Evolutionary conservation across 2,113 vertebrate species (phyloP), one percentile per base, ranked within the genome.

Genomic region (Saccopteryx bilineata): DNA sequence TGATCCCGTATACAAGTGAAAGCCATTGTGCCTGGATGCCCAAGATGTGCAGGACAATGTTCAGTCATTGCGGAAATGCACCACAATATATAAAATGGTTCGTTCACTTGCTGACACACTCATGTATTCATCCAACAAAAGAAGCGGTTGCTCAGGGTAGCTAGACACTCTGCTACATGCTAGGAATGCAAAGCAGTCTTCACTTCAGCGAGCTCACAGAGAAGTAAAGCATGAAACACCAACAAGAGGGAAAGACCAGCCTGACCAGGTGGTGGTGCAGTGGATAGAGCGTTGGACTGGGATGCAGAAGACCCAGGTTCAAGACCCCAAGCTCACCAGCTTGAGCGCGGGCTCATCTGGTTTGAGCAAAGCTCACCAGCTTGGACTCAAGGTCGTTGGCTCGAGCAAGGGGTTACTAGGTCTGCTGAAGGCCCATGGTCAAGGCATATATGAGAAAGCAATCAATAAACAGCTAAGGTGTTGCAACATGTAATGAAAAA

Each of bases 51-150:
- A 74, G 84, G 26, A 66, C 21, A 72, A 24, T 79, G 52, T 79
- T 83, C 71, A 78, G 58, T 90, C n/a, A 87, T 72, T 87, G 90
- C 75, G 39, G 46, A 87, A 48, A 23, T 28, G 84, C 68, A 9
- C 4, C 46, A 10, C 54, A 54, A 2, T 68, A 72, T 66, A 33
- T 17, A 17, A 78, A 78, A 33, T n/a, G 58, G 31, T 71, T 86
- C 50, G 19, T 90, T 65, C 33, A 68, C 31, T 87, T 65, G 21
- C 26, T 87, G 54, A 58, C 39, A 86, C 61, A 78, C 39, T 28
- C 75, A 78, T 60, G 52, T 87, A 92, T 56, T 86, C 33, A 52
- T 48, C 8, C 26, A 79, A 17, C 8, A 39, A 75, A 82, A 82
- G 61, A 68, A 60, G n/a, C 56, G 9, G 87, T 83, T 81, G 58